Evolutionary conservation across 2,797 vertebrate genomes (phyloP).

Genomic region (Enteromius anoplus): DNA sequence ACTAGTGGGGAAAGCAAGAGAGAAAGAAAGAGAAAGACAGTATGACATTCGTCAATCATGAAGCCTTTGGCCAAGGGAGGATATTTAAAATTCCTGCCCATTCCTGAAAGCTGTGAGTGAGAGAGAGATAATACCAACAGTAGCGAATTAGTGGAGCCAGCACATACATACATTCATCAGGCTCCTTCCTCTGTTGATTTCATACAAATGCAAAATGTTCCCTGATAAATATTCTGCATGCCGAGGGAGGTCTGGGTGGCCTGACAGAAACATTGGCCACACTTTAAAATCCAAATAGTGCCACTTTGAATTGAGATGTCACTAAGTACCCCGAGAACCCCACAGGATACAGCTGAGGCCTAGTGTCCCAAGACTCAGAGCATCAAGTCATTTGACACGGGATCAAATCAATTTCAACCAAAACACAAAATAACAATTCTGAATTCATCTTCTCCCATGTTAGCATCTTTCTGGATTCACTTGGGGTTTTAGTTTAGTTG

Average conservation of each 20-base stretch:
- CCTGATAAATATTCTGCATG: slow-evolving; percentile 56
- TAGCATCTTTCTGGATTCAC: slow-evolving; percentile 22
- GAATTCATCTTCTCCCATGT: slow-evolving; percentile 17
- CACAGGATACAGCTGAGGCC: slow-evolving; percentile 23
- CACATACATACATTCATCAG: slow-evolving; percentile 59
- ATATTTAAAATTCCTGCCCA: slow-evolving; percentile 55
- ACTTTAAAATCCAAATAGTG: slow-evolving; percentile 47
- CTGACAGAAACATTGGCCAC: slow-evolving; percentile 39
- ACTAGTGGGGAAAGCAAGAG: not conserved
- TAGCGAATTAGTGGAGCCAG: slow-evolving; percentile 53
- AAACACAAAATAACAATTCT: slow-evolving; percentile 33
- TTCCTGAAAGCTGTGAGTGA: slow-evolving; percentile 31
- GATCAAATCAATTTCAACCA: slow-evolving; percentile 27
- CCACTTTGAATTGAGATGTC: slow-evolving; percentile 45
- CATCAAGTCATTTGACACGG: slow-evolving; percentile 16
- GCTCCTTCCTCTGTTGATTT: slow-evolving; percentile 50
- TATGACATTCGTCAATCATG: slow-evolving; percentile 57
- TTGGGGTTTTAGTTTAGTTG: slow-evolving; percentile 6
- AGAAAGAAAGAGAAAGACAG: not conserved
- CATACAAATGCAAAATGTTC: slow-evolving; percentile 52
- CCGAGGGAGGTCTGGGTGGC: slow-evolving; percentile 31
- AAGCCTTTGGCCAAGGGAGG: slow-evolving; percentile 33
- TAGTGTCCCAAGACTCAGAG: slow-evolving; percentile 16
- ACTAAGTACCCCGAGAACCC: not conserved
- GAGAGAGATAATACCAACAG: slow-evolving; percentile 43